Conservation (phyloP, 2,888 invertebrate species). For the Scrobipalpa atriplicella region DNA sequence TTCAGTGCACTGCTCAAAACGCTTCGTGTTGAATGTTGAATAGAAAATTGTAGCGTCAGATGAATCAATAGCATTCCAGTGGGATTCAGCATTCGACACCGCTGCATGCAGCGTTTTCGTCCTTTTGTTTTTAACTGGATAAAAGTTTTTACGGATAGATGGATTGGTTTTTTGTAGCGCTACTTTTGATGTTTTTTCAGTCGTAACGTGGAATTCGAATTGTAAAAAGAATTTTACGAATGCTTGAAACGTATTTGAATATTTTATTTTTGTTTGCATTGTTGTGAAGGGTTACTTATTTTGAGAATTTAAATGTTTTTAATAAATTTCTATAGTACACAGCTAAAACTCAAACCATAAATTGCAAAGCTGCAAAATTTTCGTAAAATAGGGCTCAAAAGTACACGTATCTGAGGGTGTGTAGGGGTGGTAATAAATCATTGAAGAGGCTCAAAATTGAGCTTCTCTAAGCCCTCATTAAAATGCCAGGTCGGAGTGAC, state of each 20-base stretch:
- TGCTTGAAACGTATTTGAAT: slow-evolving; percentile 12
- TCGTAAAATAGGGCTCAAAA: slow-evolving; percentile 44
- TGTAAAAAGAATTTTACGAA: slow-evolving; percentile 14
- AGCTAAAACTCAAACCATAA: slow-evolving; percentile 21
- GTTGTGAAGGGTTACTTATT: not conserved
- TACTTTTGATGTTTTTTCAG: slow-evolving; percentile 16
- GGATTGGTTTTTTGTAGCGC: slow-evolving; percentile 6
- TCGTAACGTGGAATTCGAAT: slow-evolving; percentile 12
- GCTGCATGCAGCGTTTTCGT: slow-evolving; percentile 21
- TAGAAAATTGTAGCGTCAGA: slow-evolving; percentile 34
- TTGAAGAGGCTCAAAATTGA: slow-evolving; percentile 46
- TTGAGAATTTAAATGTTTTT: not conserved
- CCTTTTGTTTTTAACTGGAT: slow-evolving; percentile 22
- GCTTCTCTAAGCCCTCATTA: slow-evolving; percentile 59
- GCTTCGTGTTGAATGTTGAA: slow-evolving; percentile 16
- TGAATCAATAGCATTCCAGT: slow-evolving; percentile 44
- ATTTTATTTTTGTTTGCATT: slow-evolving; percentile 5
- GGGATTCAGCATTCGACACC: slow-evolving; percentile 31
- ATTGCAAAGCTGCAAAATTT: slow-evolving; percentile 37
- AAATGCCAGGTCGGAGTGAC: slow-evolving; percentile 59
- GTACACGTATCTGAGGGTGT: slow-evolving; percentile 47
- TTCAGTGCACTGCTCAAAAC: slow-evolving; percentile 1
- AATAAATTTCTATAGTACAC: not conserved
- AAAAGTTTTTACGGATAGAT: slow-evolving; percentile 22
- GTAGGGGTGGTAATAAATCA: slow-evolving; percentile 67